Conservation (phyloP, 37 sponge, comb jelly and placozoan species). For the Axinella damicornis region DNA sequence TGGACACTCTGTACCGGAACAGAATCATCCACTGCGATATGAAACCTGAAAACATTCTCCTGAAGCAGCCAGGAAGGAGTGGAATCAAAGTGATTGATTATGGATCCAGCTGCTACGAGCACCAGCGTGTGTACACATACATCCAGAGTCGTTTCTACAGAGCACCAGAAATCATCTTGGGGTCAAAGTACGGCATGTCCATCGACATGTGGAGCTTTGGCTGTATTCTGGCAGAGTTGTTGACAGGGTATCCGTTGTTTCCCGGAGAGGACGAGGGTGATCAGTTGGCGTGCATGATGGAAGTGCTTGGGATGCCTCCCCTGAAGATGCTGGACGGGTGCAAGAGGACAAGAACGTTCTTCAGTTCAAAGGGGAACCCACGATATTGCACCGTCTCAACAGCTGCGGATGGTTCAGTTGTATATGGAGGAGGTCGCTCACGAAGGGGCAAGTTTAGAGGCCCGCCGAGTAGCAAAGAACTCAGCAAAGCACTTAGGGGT, state of each 20-base stretch:
- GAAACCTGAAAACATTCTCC: slow-evolving; percentile 97
- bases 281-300: slow-evolving; percentile 94
- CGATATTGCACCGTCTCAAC: slow-evolving; percentile 64
- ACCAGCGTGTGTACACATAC: slow-evolving; percentile 96
- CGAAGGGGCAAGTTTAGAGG: slow-evolving; percentile 90
- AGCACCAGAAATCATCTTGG: slow-evolving; percentile 96
- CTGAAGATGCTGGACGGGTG: slow-evolving; percentile 77
- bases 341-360: slow-evolving; percentile 74
- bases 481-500: slow-evolving; percentile 88
- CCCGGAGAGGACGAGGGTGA: slow-evolving; percentile 96
- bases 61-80: slow-evolving; percentile 93
- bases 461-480: slow-evolving; percentile 79
- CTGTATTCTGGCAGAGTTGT: slow-evolving; percentile 93
- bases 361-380: slow-evolving; percentile 85
- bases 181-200: slow-evolving; percentile 94
- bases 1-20: slow-evolving; percentile 92
- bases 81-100: slow-evolving; percentile 98
- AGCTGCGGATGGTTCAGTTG: slow-evolving; percentile 76
- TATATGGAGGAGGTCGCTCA: slow-evolving; percentile 80
- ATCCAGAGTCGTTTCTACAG: slow-evolving; percentile 97
- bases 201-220: slow-evolving; percentile 99
- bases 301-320: slow-evolving; percentile 90
- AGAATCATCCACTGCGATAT: slow-evolving; percentile 99
- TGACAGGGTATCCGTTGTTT: slow-evolving; percentile 94
- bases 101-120: slow-evolving; percentile 96